Evolutionary conservation across 2,113 vertebrate species (phyloP), one percentile per base, ranked within the genome.

Genomic region (Thunnus maccoyii): DNA sequence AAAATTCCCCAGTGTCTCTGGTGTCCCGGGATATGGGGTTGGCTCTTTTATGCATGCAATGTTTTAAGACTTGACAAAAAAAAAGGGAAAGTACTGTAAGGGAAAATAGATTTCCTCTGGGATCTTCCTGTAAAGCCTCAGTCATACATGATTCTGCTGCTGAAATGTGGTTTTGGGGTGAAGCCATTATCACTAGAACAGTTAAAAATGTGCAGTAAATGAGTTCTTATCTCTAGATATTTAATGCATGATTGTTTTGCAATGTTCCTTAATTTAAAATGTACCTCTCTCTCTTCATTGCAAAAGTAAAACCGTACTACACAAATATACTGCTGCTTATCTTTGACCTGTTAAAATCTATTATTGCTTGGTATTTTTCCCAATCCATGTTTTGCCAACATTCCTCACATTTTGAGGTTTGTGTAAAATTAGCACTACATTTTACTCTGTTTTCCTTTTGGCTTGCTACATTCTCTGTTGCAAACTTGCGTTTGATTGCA

Each of bases 1-100:
- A 81, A 50, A 54, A n/a, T 36, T 41, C 72, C 17, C 22, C 17
- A n/a, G 36, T 22, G 61, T 66, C 47, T 76, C 51, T 50, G 36
- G 41, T 65, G 22, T 41, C 36, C 36, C 36, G 7, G 36, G 36
- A 41, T 41, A 41, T 41, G 36, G 36, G 36, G 36, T 10, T 41
- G 36, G 36, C 36, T 41, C 7, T 41, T 41, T 41, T 41, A 41
- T 41, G 36, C 36, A 41, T 41, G 36, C 36, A 7, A 41, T 9
- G 9, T 41, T 61, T 20, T 20, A 69, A 48, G 18, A 16, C 5
- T 27, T 32, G 8, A 54, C 14, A 62, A 66, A 55, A 44, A 55
- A 44, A 52, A 51, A 3, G 11, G 2, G 1, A 44, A 25, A 22
- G 5, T 17, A 10, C 9, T 17, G 25, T 16, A 15, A 32, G 16